Percentiles rank a stretch among this genome's conserved stretches.
phyloP scores from a whole-genome alignment of 2,888 invertebrate species.

The Epinotia brunnichana region DNA sequence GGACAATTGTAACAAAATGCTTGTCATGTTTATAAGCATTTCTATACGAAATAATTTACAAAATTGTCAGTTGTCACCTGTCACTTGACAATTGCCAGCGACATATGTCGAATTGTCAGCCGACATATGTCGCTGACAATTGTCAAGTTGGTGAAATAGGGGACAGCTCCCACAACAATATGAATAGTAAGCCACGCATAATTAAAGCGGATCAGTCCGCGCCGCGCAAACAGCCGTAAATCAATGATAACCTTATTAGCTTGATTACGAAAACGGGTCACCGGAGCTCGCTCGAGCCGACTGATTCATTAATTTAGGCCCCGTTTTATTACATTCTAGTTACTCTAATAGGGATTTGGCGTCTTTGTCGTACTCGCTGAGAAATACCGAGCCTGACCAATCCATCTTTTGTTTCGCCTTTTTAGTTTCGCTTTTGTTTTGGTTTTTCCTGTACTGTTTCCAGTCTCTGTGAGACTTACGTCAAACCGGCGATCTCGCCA shows the following conservation, averaged over 20 bases:
- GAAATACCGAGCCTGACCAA: no score
- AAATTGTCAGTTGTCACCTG: no score
- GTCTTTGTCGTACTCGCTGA: not conserved
- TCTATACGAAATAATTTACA: no score
- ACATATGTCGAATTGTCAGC: no score
- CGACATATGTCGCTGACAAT: no score
- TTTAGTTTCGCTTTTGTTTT: not conserved
- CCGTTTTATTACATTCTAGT: conserved; percentile 13
- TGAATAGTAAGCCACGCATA: conserved; percentile 5
- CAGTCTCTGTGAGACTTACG: no score
- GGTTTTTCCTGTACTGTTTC: not conserved
- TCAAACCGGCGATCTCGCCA: no score
- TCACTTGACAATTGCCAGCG: no score
- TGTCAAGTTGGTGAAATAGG: no score
- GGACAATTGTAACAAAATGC: no score
- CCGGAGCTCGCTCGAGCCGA: not conserved
- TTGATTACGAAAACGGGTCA: conserved; percentile 28
- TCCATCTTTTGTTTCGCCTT: not conserved
- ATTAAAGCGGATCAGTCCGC: conserved; percentile 10
- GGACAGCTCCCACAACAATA: not conserved
- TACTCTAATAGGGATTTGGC: not conserved
- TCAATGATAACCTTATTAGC: conserved; percentile 32
- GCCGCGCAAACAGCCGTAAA: conserved; percentile 21
- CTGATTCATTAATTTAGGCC: conserved; percentile 24
- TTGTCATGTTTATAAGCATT: no score